phyloP scores from a whole-genome alignment of 2,797 vertebrate genomes.

The Lacerta viridis region DNA sequence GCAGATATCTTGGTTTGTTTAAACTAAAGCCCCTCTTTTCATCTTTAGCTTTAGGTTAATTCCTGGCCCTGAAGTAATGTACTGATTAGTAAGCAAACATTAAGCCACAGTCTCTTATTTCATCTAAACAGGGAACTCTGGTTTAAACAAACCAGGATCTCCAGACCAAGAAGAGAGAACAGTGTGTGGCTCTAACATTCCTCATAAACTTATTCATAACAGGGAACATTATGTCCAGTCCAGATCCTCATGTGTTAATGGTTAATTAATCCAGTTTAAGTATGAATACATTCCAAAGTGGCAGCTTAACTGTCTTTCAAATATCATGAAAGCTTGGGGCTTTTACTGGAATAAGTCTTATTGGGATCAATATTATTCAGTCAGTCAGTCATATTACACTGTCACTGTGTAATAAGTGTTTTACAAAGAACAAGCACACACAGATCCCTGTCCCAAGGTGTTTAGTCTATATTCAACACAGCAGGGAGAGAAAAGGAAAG shows the following conservation, averaged over 20 bases:
- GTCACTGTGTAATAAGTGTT: too few relatives aligned
- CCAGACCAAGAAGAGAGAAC: neutral
- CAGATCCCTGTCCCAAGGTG: too few relatives aligned
- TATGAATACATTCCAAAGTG: neutral
- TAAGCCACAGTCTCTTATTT: neutral
- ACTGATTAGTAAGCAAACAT: neutral
- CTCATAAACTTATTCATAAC: neutral
- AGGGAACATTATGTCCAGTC: neutral
- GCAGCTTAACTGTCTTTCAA: neutral
- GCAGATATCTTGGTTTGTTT: neutral
- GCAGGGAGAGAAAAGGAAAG: neutral
- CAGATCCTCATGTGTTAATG: neutral
- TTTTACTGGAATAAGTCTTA: neutral
- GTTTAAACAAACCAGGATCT: neutral
- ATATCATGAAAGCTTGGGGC: neutral
- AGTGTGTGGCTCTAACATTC: neutral
- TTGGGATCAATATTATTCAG: neutral
- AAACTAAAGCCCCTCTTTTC: neutral
- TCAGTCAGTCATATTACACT: neutral
- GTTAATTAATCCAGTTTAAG: neutral
- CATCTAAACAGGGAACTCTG: neutral
- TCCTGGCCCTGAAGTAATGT: neutral
- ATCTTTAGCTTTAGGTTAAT: neutral
- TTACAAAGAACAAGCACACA: neutral
- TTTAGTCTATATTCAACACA: neutral